Conservation (phyloP, 1,140 invertebrate genomes). For the Eueides isabella region DNA sequence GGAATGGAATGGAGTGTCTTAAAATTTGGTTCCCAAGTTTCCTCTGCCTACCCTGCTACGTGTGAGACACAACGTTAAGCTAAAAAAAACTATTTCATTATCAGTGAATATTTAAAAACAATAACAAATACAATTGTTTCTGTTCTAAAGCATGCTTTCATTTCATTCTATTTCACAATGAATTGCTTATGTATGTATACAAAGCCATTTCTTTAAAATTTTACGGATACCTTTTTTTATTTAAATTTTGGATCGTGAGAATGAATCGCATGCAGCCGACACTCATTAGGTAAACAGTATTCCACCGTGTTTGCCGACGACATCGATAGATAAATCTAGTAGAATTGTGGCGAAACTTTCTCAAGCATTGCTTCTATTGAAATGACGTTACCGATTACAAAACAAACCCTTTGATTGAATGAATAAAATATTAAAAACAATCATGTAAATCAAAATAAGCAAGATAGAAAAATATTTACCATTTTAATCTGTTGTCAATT, state of each 20-base stretch:
- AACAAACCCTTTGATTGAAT: neutral
- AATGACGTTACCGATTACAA: neutral
- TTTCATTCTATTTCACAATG: neutral
- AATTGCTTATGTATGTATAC: slow-evolving; percentile 68
- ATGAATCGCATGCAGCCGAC: slow-evolving; percentile 67
- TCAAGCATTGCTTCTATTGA: neutral
- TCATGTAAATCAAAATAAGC: neutral
- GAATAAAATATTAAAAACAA: neutral
- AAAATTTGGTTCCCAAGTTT: no score
- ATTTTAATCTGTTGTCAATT: slow-evolving; percentile 62
- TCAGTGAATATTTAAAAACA: neutral
- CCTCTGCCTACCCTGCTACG: no score
- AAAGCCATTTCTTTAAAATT: slow-evolving; percentile 54
- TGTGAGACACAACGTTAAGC: no score
- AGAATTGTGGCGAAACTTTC: slow-evolving; percentile 30
- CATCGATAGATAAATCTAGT: slow-evolving; percentile 44
- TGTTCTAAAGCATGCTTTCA: neutral
- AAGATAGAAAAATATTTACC: neutral
- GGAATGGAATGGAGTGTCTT: no score
- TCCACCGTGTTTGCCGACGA: slow-evolving; percentile 52
- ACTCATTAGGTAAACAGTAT: slow-evolving; percentile 75
- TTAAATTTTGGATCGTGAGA: slow-evolving; percentile 69
- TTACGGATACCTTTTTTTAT: slow-evolving; percentile 69
- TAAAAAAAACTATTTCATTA: no score
- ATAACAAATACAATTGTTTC: neutral